Percentiles rank a stretch among this genome's conserved stretches.
Evolutionary conservation across 1,140 invertebrate genomes (phyloP).

Genomic region (Neotoxoptera formosana): DNA sequence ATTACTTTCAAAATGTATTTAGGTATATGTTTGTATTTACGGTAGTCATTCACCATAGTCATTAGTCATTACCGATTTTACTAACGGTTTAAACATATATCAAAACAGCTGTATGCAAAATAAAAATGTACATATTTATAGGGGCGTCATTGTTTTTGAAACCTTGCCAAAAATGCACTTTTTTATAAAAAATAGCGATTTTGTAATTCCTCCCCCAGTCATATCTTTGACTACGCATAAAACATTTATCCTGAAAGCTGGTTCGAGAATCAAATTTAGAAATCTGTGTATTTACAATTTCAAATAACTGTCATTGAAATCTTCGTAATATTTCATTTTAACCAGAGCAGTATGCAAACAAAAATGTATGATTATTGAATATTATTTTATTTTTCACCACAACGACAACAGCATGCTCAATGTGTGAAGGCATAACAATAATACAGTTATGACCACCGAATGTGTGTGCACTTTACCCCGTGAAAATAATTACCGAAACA

Average conservation of each 20-base stretch:
- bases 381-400: not conserved
- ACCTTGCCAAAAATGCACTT: not conserved
- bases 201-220: not conserved
- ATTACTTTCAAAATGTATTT: not conserved
- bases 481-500: not conserved
- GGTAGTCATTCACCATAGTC: not conserved
- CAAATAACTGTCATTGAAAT: not conserved
- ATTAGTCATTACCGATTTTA: slow-evolving; percentile 15
- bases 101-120: not conserved
- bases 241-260: not conserved
- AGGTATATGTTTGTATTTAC: not conserved
- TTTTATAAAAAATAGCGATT: not conserved
- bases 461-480: not conserved
- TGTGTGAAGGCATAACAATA: not conserved
- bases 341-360: not conserved
- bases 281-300: not conserved
- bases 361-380: not conserved
- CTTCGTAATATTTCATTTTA: not conserved
- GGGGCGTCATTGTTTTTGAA: not conserved
- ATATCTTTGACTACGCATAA: not conserved
- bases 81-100: not conserved
- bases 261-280: not conserved
- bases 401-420: not conserved
- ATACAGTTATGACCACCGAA: not conserved
- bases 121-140: not conserved